Evolutionary conservation across 2,888 invertebrate genomes (phyloP).

Genomic region (Drosophila mayaguana): DNA sequence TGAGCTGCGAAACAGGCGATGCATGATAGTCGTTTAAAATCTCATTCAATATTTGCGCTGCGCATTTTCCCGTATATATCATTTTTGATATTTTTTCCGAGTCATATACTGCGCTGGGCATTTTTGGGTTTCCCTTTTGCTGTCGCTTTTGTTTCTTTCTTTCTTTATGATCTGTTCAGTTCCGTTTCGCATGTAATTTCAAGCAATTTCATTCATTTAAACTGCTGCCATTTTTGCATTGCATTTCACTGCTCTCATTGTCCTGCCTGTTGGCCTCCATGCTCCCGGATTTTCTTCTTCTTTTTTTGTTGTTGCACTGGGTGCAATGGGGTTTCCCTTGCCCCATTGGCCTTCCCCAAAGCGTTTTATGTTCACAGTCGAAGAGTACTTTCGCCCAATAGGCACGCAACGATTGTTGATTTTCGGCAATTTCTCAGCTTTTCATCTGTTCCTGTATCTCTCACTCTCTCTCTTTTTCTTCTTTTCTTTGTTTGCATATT

Average conservation of each 20-base stretch:
- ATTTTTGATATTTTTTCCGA: constrained; percentile 49
- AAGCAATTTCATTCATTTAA: constrained; percentile 76
- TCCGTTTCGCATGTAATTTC: constrained; percentile 66
- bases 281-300: background rate
- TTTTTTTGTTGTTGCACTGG: background rate
- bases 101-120: constrained; percentile 7
- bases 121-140: constrained; percentile 1
- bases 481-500: background rate
- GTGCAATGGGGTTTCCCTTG: constrained; percentile 9
- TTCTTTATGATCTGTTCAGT: constrained; percentile 50
- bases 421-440: constrained; percentile 45
- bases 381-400: constrained; percentile 42
- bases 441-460: constrained; percentile 10
- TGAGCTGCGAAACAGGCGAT: constrained; percentile 20
- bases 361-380: constrained; percentile 59
- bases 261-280: constrained; percentile 7
- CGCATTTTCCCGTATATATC: constrained; percentile 60
- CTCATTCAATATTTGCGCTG: constrained; percentile 76
- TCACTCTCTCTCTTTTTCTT: background rate
- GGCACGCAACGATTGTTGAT: constrained; percentile 60
- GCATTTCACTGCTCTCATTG: constrained; percentile 47
- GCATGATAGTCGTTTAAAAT: constrained; percentile 72
- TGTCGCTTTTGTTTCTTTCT: constrained; percentile 12
- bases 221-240: constrained; percentile 64
- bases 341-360: constrained; percentile 34